phyloP scores from a whole-genome alignment of 2,797 vertebrate genomes.

The Tarsius wallacei region DNA sequence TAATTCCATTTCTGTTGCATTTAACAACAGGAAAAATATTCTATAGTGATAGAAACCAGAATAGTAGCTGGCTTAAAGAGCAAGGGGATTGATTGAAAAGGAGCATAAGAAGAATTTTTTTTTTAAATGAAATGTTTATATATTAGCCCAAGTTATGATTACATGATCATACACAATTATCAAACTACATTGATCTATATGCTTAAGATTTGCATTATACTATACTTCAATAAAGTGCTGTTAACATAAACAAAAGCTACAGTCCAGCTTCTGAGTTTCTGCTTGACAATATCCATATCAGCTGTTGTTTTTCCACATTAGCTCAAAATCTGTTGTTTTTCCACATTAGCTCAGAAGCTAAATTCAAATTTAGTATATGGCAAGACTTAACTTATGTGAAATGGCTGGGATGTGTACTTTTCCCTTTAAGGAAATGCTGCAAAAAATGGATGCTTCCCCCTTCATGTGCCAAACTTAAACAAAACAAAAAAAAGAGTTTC shows the following conservation, averaged over 20 bases:
- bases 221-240: not conserved
- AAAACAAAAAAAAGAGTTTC: not conserved
- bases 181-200: not conserved
- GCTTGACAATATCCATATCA: conserved; percentile 39
- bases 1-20: conserved; percentile 2
- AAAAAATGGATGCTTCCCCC: not conserved
- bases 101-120: not conserved
- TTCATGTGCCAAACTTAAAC: not conserved
- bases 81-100: not conserved
- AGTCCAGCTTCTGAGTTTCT: conserved; percentile 12
- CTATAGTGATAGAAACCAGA: not conserved
- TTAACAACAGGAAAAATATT: not conserved
- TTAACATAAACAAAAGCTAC: not conserved
- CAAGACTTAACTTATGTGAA: conserved; percentile 1
- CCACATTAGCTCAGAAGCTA: conserved; percentile 17
- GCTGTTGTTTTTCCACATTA: conserved; percentile 22
- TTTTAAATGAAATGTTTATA: not conserved
- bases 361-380: conserved; percentile 50
- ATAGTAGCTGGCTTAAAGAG: not conserved
- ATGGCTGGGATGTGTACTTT: not conserved
- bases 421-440: not conserved
- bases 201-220: conserved; percentile 15
- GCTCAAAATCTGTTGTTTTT: conserved; percentile 30
- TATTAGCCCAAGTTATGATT: not conserved
- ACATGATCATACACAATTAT: not conserved